Percentiles rank a stretch among this genome's conserved stretches.
Evolutionary conservation across 23 tunicate species (phyloP).

Genomic region (Clavelina lepadiformis): DNA sequence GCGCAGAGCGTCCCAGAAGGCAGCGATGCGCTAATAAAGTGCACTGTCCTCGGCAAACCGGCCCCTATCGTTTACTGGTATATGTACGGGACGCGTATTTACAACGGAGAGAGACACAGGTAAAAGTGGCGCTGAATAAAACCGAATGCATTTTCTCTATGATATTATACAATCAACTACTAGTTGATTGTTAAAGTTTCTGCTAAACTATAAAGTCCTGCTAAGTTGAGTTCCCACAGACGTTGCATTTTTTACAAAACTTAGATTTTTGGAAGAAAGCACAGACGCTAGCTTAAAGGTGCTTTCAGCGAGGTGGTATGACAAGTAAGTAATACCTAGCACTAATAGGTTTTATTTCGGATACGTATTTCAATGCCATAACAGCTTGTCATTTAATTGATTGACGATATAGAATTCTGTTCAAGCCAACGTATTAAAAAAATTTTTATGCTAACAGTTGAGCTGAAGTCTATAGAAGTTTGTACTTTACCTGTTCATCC

Average conservation of each 20-base stretch:
- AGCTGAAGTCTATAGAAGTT: too few species aligned
- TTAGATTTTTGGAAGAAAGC: conserved; percentile 29
- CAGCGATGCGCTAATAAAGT: conserved; percentile 30
- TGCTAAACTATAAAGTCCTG: too few species aligned
- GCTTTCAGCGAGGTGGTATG: conserved; percentile 40
- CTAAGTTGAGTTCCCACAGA: too few species aligned
- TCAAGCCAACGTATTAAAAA: neutral
- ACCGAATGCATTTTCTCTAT: too few species aligned
- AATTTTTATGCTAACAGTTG: neutral
- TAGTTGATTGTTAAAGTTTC: too few species aligned
- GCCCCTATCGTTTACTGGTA: conserved; percentile 47
- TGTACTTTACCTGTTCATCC: too few species aligned
- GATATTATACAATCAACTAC: too few species aligned
- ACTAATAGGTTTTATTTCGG: too few species aligned
- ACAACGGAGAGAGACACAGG: conserved; percentile 36
- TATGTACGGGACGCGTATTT: conserved; percentile 31
- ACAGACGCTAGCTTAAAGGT: conserved; percentile 16
- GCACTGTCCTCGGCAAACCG: conserved; percentile 40
- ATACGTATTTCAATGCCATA: neutral
- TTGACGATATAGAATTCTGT: too few species aligned
- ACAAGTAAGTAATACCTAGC: conserved; percentile 21
- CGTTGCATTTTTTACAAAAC: too few species aligned
- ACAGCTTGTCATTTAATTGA: too few species aligned
- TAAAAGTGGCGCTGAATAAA: neutral
- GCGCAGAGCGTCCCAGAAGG: conserved; percentile 28